Conservation (phyloP, 1,140 invertebrate genomes). For the Callitettix versicolor region DNA sequence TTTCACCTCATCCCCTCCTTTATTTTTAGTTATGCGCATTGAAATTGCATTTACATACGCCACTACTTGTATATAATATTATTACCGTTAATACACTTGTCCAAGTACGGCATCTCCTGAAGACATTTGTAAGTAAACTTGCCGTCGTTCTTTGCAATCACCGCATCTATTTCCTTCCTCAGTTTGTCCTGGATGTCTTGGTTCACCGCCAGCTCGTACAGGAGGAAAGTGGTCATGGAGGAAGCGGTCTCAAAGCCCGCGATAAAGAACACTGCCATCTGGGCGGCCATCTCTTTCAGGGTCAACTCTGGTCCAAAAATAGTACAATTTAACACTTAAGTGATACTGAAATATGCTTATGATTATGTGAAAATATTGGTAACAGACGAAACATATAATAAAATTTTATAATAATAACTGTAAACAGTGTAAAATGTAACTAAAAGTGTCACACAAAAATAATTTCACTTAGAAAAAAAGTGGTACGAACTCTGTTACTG, state of each 20-base stretch:
- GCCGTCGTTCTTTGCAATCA: slow-evolving; percentile 33
- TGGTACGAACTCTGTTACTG: no score
- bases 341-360: no score
- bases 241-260: slow-evolving; percentile 63
- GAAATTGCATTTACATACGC: neutral
- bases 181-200: slow-evolving; percentile 44
- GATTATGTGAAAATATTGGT: no score
- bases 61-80: neutral
- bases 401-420: no score
- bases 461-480: no score
- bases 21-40: neutral
- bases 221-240: slow-evolving; percentile 42
- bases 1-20: neutral
- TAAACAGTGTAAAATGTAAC: no score
- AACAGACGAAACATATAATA: no score
- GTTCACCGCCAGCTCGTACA: slow-evolving; percentile 47
- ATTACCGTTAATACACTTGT: slow-evolving; percentile 24
- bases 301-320: neutral
- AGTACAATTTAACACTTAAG: no score
- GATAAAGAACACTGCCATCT: slow-evolving; percentile 51
- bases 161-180: slow-evolving; percentile 41
- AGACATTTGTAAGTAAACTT: slow-evolving; percentile 40
- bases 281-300: slow-evolving; percentile 33
- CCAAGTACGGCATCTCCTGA: slow-evolving; percentile 42
- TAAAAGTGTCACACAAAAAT: no score